phyloP scores from a whole-genome alignment of 2,888 invertebrate genomes.

The Eupithecia centaureata region DNA sequence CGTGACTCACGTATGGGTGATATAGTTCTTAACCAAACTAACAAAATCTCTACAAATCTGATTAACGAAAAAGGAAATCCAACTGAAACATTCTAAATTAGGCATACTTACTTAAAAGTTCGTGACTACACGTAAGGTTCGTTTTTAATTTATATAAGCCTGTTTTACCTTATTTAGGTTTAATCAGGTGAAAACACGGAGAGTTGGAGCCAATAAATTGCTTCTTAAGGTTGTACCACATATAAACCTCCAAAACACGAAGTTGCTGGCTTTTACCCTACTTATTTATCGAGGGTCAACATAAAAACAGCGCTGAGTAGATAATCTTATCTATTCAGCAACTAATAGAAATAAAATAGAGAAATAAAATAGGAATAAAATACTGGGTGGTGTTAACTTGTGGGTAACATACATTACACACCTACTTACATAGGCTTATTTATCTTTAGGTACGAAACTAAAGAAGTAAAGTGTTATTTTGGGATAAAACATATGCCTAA shows the following conservation, averaged over 20 bases:
- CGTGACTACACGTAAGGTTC: conserved; percentile 22
- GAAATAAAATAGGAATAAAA: no score
- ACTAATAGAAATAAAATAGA: no score
- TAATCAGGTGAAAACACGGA: conserved; percentile 34
- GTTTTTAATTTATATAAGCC: conserved; percentile 41
- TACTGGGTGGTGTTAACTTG: no score
- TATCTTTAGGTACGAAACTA: no score
- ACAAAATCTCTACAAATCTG: not conserved
- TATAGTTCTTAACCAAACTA: not conserved
- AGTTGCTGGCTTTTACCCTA: not conserved
- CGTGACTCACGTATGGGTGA: not conserved
- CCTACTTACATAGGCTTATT: no score
- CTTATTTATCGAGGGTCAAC: no score
- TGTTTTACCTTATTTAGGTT: conserved; percentile 31
- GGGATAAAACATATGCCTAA: no score
- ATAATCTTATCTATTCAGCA: no score
- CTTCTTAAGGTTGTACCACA: conserved; percentile 19
- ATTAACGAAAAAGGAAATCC: not conserved
- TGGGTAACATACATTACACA: no score
- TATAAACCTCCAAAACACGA: not conserved
- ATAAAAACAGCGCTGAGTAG: no score
- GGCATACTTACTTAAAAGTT: conserved; percentile 22
- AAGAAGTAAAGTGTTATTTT: no score
- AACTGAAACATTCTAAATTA: conserved; percentile 20
- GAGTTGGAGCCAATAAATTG: conserved; percentile 36